phyloP scores from a whole-genome alignment of 2,888 invertebrate genomes.

The Andrena minutula region DNA sequence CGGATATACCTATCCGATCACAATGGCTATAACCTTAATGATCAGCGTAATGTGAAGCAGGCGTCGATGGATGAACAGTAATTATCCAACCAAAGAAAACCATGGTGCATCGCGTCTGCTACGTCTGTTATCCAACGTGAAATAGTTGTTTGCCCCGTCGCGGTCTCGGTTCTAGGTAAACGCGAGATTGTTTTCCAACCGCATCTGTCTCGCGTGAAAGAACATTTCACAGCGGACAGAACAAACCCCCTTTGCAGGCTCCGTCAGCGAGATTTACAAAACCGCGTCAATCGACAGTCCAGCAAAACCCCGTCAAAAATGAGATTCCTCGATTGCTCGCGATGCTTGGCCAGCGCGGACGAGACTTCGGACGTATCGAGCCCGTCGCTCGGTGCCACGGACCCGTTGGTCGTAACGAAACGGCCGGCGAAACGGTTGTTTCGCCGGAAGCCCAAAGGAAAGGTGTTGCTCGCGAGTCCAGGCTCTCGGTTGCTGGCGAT shows the following conservation, averaged over 20 bases:
- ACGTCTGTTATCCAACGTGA: background rate
- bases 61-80: background rate
- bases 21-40: conserved; percentile 31
- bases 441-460: conserved; percentile 57
- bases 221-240: background rate
- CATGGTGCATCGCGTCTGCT: too few relatives aligned
- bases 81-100: background rate
- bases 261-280: background rate
- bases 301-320: conserved; percentile 8
- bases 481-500: conserved; percentile 68
- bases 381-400: conserved; percentile 63
- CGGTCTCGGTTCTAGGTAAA: too few relatives aligned
- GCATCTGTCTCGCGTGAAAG: background rate
- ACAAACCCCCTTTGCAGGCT: background rate
- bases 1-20: conserved; percentile 28
- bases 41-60: conserved; percentile 18
- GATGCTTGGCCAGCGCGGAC: conserved; percentile 30
- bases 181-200: background rate
- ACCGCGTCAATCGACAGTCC: too few relatives aligned
- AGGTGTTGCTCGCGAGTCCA: conserved; percentile 31
- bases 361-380: background rate
- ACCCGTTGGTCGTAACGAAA: conserved; percentile 79
- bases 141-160: too few relatives aligned
- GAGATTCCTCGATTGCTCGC: conserved; percentile 58
- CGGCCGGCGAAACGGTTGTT: conserved; percentile 60